Percentiles rank a stretch among this genome's conserved stretches.
phyloP scores from a whole-genome alignment of 2,888 invertebrate genomes.

The Lutraria lutraria region DNA sequence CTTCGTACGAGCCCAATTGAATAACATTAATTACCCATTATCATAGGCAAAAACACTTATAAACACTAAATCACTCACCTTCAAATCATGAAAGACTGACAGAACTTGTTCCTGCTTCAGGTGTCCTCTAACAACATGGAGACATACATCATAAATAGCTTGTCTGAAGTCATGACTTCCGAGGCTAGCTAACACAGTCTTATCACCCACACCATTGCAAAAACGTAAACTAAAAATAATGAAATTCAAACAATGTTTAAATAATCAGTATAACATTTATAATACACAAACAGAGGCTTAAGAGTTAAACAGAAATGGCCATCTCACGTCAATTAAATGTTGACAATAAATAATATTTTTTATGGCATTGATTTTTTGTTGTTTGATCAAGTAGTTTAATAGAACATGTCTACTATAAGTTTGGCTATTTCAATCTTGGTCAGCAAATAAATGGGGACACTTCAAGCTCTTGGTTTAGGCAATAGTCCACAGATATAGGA shows the following conservation, averaged over 20 bases:
- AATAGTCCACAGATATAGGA: no score
- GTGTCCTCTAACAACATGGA: conserved; percentile 92
- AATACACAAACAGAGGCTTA: neutral
- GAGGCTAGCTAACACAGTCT: conserved; percentile 67
- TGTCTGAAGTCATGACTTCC: conserved; percentile 88
- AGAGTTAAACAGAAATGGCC: neutral
- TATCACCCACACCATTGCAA: conserved; percentile 75
- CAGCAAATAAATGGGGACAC: no score
- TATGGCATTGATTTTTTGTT: no score
- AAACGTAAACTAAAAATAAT: conserved; percentile 75
- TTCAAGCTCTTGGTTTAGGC: no score
- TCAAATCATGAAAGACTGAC: conserved; percentile 91
- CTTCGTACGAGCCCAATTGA: no score
- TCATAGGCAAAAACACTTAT: no score
- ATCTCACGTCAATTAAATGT: neutral
- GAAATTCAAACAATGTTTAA: neutral
- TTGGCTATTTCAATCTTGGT: no score
- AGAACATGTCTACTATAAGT: no score
- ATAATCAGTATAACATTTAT: neutral
- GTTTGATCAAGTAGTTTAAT: no score
- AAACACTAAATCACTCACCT: conserved; percentile 88
- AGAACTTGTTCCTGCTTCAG: conserved; percentile 93
- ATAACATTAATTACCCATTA: no score
- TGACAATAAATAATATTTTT: neutral
- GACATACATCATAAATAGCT: conserved; percentile 93